These are phyloP conservation scores for Ophiodon elongatus DNA, from an alignment of 2,113 vertebrate species.

Conservation along the genomic window DNA sequence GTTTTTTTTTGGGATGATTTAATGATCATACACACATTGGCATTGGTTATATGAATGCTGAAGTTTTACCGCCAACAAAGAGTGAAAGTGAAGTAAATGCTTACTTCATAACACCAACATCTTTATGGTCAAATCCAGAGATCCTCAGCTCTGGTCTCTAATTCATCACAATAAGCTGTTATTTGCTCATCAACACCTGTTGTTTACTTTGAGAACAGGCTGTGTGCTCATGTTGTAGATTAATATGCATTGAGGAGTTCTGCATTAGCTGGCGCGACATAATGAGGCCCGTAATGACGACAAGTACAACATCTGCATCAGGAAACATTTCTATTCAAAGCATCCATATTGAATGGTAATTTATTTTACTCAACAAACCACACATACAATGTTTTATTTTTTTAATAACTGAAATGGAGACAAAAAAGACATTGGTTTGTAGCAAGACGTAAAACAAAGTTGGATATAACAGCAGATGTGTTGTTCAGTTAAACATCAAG, in stretches of 20 bases:
- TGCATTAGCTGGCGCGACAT: constrained; percentile 18
- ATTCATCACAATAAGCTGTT: constrained; percentile 47
- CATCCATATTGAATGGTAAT: neutral
- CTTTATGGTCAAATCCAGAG: neutral
- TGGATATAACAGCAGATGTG: neutral
- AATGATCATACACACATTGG: neutral
- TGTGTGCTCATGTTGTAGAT: constrained; percentile 22
- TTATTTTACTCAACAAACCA: neutral
- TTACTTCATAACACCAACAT: neutral
- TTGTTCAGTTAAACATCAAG: neutral
- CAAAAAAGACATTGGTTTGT: neutral
- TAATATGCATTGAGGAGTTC: constrained; percentile 55
- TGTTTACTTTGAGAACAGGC: constrained; percentile 52
- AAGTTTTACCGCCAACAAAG: neutral
- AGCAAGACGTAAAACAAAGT: neutral
- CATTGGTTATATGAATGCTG: neutral
- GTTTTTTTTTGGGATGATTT: neutral
- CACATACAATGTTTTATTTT: neutral
- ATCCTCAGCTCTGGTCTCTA: constrained; percentile 7
- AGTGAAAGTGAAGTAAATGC: neutral
- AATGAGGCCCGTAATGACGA: constrained; percentile 44
- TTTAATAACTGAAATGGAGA: neutral
- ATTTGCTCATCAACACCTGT: constrained; percentile 58
- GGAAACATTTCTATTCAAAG: constrained; percentile 19
- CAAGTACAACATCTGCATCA: constrained; percentile 42